Evolutionary conservation across 2,113 vertebrate species (phyloP).

Genomic region (Recurvirostra avosetta): DNA sequence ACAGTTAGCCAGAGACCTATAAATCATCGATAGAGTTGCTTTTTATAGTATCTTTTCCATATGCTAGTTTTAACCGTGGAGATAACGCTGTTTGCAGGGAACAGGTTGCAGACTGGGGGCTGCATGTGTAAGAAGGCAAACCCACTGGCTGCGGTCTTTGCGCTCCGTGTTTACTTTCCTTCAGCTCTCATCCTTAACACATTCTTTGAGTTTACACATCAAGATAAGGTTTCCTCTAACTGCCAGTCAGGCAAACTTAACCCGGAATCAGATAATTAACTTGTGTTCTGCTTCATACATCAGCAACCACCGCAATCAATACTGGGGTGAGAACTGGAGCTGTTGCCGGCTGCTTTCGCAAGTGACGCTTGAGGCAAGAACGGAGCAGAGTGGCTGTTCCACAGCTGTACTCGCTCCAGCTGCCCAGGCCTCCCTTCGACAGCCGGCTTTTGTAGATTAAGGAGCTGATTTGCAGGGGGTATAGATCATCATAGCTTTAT

Average conservation of each 20-base stretch:
- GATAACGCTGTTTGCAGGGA: neutral
- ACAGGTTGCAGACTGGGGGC: neutral
- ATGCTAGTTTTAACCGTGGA: neutral
- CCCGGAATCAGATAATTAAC: neutral
- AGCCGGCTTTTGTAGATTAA: neutral
- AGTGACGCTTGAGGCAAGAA: neutral
- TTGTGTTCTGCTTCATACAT: neutral
- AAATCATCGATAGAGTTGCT: neutral
- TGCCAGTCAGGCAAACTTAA: neutral
- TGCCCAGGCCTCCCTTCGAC: neutral
- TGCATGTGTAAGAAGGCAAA: neutral
- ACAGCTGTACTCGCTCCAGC: neutral
- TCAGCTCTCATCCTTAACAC: neutral
- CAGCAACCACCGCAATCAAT: neutral
- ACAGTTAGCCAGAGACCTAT: neutral
- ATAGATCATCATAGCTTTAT: neutral
- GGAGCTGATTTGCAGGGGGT: neutral
- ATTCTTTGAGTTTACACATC: neutral
- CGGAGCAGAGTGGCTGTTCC: neutral
- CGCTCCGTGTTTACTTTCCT: neutral
- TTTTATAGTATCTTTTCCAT: constrained; percentile 7
- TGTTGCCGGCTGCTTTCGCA: neutral
- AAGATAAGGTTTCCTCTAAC: neutral
- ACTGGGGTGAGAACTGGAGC: neutral
- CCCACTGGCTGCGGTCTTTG: neutral